Evolutionary conservation across 2,113 vertebrate species (phyloP), one percentile per base, ranked within the genome.

Genomic region (Coregonus clupeaformis): DNA sequence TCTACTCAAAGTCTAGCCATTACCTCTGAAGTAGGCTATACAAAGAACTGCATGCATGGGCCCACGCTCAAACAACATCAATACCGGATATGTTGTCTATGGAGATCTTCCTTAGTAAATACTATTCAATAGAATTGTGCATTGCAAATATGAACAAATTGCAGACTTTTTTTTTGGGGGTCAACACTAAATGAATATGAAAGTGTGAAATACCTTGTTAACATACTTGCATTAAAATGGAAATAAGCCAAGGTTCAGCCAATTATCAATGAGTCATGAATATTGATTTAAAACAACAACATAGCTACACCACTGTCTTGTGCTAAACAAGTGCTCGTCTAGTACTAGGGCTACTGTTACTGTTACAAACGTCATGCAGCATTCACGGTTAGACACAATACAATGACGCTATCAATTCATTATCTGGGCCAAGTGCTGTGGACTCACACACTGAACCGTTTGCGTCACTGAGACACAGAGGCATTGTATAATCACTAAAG

Each of bases 401-500:
- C 71, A 71, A 52, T 73, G 75, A 83, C 36, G 11, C 64, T 59
- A 77, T 75, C 12, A 29, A 80, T 68, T 88, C 80, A 82, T 85
- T 77, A 77, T 85, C 68, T 45, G 72, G 59, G 71, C 78, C 68
- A 76, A 85, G 75, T 78, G 87, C 77, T 80, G 59, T 47, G 27
- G 62, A 82, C 83, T 79, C 78, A 16, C 71, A 36, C 36, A 36
- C 36, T 36, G 36, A 36, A 36, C 36, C 9, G 36, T 36, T 42
- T 42, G 36, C 36, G 9, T 42, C 9, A 49, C 76, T 82, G 72
- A 79, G 59, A 91, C 90, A 93, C 84, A 89, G 78, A 67, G 66
- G 69, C 85, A 86, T 92, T 93, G 92, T 93, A 18, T 52, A 18
- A 64, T 25, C 18, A 64, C 81, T 82, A 70, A 89, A 90, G 78